phyloP scores from a whole-genome alignment of 2,888 invertebrate species.

The Caenorhabditis becei region DNA sequence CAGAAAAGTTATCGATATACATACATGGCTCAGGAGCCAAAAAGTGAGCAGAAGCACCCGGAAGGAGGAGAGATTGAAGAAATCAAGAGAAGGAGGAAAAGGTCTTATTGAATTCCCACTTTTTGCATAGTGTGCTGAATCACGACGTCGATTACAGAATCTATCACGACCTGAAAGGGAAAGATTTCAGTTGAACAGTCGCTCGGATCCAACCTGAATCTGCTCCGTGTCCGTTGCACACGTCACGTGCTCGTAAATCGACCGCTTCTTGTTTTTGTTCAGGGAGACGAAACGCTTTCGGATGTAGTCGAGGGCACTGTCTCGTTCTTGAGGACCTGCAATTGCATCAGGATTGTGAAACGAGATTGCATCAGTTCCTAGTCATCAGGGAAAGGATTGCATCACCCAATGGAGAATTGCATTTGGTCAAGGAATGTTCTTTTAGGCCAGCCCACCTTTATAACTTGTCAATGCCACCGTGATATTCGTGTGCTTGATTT shows the following conservation, averaged over 20 bases:
- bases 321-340: slow-evolving; percentile 68
- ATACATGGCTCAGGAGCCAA: neutral
- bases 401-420: neutral
- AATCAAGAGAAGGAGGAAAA: neutral
- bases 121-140: slow-evolving; percentile 75
- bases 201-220: slow-evolving; percentile 61
- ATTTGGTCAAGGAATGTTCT: neutral
- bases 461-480: slow-evolving; percentile 71
- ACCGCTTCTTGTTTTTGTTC: slow-evolving; percentile 70
- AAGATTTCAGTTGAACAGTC: neutral
- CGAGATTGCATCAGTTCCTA: neutral
- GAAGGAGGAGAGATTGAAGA: neutral
- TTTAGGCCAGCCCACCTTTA: slow-evolving; percentile 56
- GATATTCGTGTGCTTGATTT: slow-evolving; percentile 70
- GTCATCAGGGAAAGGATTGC: neutral
- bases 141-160: slow-evolving; percentile 73
- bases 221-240: slow-evolving; percentile 73
- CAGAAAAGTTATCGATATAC: neutral
- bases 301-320: slow-evolving; percentile 68
- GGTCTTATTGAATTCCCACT: slow-evolving; percentile 69
- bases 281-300: slow-evolving; percentile 65
- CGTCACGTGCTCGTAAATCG: slow-evolving; percentile 70
- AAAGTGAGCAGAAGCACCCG: neutral
- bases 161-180: slow-evolving; percentile 69
- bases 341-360: slow-evolving; percentile 16